A percentile compares a stretch with the other conserved stretches of the same genome.
Conservation (phyloP, 2,113 vertebrate species). For the Vicugna pacos region DNA sequence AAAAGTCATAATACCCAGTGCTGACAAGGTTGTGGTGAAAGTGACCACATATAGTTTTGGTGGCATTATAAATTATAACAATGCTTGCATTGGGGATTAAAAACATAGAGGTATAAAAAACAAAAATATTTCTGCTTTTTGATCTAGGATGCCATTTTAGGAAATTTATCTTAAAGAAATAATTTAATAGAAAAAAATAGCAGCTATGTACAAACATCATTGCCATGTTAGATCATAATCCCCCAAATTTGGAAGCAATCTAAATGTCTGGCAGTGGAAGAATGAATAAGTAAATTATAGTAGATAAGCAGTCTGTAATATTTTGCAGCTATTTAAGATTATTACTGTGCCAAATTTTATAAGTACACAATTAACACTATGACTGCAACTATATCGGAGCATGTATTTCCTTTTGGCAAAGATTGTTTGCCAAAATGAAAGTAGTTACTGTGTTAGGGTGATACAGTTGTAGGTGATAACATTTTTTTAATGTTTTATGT, state of each 20-base stretch:
- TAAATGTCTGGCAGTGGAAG: background rate
- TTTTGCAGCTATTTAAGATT: slow-evolving; percentile 20
- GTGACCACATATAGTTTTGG: background rate
- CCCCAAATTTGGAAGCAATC: slow-evolving; percentile 2
- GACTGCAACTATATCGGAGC: background rate
- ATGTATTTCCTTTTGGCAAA: background rate
- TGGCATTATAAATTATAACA: slow-evolving; percentile 1
- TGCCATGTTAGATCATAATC: background rate
- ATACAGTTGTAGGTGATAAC: background rate
- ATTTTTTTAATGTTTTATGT: background rate
- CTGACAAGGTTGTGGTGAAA: background rate
- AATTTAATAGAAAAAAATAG: slow-evolving; percentile 37
- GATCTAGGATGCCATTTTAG: background rate
- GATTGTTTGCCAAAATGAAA: background rate
- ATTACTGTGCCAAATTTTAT: background rate
- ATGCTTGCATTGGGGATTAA: background rate
- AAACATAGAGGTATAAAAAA: background rate
- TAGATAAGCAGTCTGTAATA: background rate
- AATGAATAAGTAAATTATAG: slow-evolving; percentile 9
- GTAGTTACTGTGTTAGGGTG: background rate
- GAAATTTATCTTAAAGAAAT: slow-evolving; percentile 29
- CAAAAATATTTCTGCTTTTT: slow-evolving; percentile 21
- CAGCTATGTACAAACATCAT: background rate
- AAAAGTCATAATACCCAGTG: background rate
- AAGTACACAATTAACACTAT: background rate